These are phyloP conservation scores for Grantiella picta DNA, from an alignment of 2,113 vertebrate genomes.

Conservation along the genomic window DNA sequence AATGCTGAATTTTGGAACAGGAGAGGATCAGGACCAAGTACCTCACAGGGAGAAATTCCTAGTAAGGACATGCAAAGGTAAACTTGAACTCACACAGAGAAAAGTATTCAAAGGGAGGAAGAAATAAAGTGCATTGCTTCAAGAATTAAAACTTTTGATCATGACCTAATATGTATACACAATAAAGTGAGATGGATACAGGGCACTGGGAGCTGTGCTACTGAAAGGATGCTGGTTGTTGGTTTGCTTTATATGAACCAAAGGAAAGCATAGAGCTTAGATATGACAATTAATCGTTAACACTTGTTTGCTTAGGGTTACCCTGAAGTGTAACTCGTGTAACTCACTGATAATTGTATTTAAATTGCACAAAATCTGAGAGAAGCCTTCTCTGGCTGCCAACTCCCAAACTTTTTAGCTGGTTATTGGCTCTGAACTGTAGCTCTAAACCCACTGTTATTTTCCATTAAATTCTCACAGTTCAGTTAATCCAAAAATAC, in stretches of 20 bases:
- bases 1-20: neutral
- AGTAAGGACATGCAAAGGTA: neutral
- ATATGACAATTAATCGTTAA: neutral
- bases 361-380: neutral
- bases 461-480: neutral
- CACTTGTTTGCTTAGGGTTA: neutral
- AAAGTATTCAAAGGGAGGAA: neutral
- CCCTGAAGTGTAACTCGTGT: neutral
- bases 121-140: neutral
- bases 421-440: neutral
- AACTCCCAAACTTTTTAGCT: neutral
- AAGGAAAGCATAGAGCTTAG: neutral
- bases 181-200: neutral
- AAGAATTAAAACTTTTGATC: neutral
- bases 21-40: neutral
- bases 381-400: neutral
- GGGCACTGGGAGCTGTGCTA: neutral
- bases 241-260: neutral
- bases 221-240: neutral
- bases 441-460: neutral
- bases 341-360: neutral
- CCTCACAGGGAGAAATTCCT: neutral
- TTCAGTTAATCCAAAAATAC: slow-evolving; percentile 29
- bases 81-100: neutral
- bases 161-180: neutral